These are phyloP conservation scores for Ormyrus rosae DNA, from an alignment of 2,888 invertebrate species.

Conservation along the genomic window DNA sequence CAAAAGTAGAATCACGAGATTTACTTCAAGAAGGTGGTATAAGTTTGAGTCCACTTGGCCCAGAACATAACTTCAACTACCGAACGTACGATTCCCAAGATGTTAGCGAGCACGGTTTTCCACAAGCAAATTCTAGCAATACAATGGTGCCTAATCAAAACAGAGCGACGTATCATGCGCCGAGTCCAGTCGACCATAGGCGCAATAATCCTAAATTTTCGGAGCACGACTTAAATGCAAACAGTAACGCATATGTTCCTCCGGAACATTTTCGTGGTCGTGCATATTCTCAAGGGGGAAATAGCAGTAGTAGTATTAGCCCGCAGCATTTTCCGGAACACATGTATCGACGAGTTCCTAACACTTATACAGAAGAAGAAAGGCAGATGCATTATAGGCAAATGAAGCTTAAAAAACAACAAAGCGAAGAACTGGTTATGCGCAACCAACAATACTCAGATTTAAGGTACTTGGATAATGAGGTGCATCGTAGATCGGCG, in stretches of 20 bases:
- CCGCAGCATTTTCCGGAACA: constrained; percentile 66
- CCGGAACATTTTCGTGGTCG: constrained; percentile 71
- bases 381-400: constrained; percentile 67
- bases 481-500: constrained; percentile 60
- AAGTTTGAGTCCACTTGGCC: constrained; percentile 68
- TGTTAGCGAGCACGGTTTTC: constrained; percentile 51
- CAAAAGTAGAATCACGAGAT: constrained; percentile 61
- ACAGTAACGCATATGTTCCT: constrained; percentile 72
- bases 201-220: constrained; percentile 55
- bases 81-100: constrained; percentile 59
- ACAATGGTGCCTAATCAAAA: constrained; percentile 50
- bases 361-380: constrained; percentile 70
- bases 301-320: constrained; percentile 58
- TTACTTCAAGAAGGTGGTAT: constrained; percentile 69
- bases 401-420: constrained; percentile 63
- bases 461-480: constrained; percentile 63
- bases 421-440: constrained; percentile 60
- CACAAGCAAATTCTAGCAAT: constrained; percentile 53
- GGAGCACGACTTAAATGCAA: constrained; percentile 71
- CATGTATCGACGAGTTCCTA: constrained; percentile 67
- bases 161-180: constrained; percentile 60
- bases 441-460: constrained; percentile 62
- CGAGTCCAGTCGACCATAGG: constrained; percentile 63
- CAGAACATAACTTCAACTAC: constrained; percentile 67
- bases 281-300: constrained; percentile 72